These are phyloP conservation scores for Drosophila nebulosa DNA, from an alignment of 1,140 invertebrate genomes.

Conservation along the genomic window DNA sequence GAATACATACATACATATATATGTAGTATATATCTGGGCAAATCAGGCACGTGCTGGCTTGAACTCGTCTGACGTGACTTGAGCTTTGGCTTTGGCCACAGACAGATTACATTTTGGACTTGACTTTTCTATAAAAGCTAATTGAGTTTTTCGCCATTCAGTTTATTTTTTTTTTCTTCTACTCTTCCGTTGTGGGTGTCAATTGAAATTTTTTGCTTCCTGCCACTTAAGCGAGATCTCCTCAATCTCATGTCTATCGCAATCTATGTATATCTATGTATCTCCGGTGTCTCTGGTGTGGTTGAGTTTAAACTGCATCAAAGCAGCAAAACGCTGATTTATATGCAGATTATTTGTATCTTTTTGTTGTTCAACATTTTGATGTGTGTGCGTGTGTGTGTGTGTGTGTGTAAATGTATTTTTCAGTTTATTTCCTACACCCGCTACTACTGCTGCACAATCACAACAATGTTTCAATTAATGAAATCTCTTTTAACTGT, in stretches of 20 bases:
- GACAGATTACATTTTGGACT: no score
- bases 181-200: slow-evolving; percentile 45
- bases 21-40: not conserved
- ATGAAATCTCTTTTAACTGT: slow-evolving; percentile 26
- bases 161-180: slow-evolving; percentile 25
- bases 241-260: not conserved
- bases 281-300: not conserved
- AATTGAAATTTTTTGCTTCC: slow-evolving; percentile 32
- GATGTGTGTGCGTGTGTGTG: no score
- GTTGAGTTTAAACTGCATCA: slow-evolving; percentile 26
- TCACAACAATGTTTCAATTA: slow-evolving; percentile 27
- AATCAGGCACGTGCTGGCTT: not conserved
- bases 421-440: slow-evolving; percentile 18
- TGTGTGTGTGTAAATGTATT: not conserved
- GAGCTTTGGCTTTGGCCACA: not conserved
- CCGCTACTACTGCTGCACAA: slow-evolving; percentile 35
- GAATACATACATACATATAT: not conserved
- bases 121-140: not conserved
- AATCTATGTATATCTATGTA: slow-evolving; percentile 8
- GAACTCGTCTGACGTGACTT: not conserved
- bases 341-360: not conserved
- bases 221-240: slow-evolving; percentile 40
- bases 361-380: slow-evolving; percentile 10
- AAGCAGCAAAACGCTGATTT: slow-evolving; percentile 23
- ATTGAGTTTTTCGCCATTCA: slow-evolving; percentile 6